A percentile compares a stretch with the other conserved stretches of the same genome.
These are phyloP conservation scores for Chelonus formosanus DNA, from an alignment of 2,888 invertebrate genomes.

Conservation along the genomic window DNA sequence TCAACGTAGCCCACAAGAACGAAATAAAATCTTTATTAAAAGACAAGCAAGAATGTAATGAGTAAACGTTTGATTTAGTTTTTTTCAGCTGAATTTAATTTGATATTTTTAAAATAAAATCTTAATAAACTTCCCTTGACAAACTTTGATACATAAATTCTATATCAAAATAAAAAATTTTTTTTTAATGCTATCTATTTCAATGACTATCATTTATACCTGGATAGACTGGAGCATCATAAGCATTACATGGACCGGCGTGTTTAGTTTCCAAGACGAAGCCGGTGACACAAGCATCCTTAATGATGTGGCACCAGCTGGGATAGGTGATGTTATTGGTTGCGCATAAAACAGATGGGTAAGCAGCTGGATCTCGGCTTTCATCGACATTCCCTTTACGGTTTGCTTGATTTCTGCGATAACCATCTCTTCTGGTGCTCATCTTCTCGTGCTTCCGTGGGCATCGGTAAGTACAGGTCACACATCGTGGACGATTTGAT, in stretches of 20 bases:
- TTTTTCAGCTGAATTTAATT: no score
- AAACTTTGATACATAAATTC: no score
- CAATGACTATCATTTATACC: conserved; percentile 32
- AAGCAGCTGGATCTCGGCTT: conserved; percentile 49
- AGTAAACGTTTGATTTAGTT: no score
- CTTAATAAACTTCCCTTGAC: no score
- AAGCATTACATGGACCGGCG: conserved; percentile 70
- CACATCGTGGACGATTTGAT: conserved; percentile 76
- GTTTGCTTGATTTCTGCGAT: conserved; percentile 43
- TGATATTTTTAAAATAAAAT: no score
- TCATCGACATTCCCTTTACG: conserved; percentile 53
- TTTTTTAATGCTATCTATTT: no score
- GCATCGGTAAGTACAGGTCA: conserved; percentile 74
- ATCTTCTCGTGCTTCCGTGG: conserved; percentile 63
- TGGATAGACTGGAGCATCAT: conserved; percentile 51
- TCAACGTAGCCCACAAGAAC: no score
- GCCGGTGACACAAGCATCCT: conserved; percentile 78
- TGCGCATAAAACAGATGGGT: conserved; percentile 70
- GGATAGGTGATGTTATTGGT: conserved; percentile 78
- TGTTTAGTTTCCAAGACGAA: conserved; percentile 76
- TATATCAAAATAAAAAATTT: no score
- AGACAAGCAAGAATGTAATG: no score
- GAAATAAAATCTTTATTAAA: no score
- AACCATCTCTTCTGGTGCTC: conserved; percentile 35
- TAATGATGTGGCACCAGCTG: conserved; percentile 82